These are phyloP conservation scores for Sitodiplosis mosellana DNA, from an alignment of 1,140 invertebrate species.

Conservation along the genomic window DNA sequence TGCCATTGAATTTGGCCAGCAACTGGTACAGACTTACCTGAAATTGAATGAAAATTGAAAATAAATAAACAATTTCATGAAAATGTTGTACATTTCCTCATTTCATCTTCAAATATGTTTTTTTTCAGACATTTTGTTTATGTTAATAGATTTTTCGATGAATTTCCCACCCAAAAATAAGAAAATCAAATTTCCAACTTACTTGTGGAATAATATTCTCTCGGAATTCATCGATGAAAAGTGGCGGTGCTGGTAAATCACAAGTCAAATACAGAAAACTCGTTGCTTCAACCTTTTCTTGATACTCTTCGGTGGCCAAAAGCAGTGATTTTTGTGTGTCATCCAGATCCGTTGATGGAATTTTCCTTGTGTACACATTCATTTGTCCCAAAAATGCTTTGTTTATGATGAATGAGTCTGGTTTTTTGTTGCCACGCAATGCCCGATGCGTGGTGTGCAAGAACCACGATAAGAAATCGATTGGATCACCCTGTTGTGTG, in stretches of 20 bases:
- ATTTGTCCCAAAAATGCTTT: constrained; percentile 91
- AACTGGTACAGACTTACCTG: constrained; percentile 86
- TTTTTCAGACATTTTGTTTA: too few relatives aligned
- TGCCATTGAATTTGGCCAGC: constrained; percentile 90
- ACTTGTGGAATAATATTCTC: constrained; percentile 98
- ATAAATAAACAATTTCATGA: too few relatives aligned
- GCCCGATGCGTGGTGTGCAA: constrained; percentile 83
- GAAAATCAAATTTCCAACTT: too few relatives aligned
- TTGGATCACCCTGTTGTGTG: constrained; percentile 94
- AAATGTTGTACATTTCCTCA: constrained; percentile 4
- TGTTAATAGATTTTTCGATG: too few relatives aligned
- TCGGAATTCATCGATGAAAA: constrained; percentile 92
- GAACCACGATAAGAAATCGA: constrained; percentile 94
- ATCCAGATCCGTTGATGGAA: constrained; percentile 82
- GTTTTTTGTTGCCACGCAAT: constrained; percentile 70
- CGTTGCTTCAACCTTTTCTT: constrained; percentile 69
- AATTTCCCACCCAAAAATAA: too few relatives aligned
- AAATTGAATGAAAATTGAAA: constrained; percentile 19
- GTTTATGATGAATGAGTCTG: constrained; percentile 78
- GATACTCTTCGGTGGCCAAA: constrained; percentile 69
- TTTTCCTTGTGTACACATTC: constrained; percentile 85
- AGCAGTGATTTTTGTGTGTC: constrained; percentile 64
- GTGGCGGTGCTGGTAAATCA: constrained; percentile 86
- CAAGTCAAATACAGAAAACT: constrained; percentile 92
- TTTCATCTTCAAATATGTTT: too few relatives aligned